Base-by-base conservation (phyloP, 2,888 invertebrate genomes). In the Heteromyza rotundicornis region DNA sequence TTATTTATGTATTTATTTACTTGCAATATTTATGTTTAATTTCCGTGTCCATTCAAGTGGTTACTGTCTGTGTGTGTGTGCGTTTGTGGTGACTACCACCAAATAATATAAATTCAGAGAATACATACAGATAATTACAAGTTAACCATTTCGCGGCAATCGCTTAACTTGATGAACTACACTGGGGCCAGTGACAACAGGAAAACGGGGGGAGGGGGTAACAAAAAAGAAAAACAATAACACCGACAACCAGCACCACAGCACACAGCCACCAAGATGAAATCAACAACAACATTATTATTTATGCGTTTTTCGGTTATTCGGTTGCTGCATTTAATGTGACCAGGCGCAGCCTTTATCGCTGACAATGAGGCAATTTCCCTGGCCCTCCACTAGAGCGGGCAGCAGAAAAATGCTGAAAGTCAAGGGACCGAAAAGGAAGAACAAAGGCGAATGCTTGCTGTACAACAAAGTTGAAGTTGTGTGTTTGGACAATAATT, bases 401-500 rank as follows among this genome's bases (percentile, higher is more conserved):
- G 12, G 12, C 5, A 40, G 40, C 3, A n/a, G 40, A n/a, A 7
- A 40, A 27, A 5, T 27, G 10, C 32, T 32, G 32, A 12, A 12
- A 32, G 12, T 32, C 7, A 32, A 12, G 32, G 32, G n/a, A 27
- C 27, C 27, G 10, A 27, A 27, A 27, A 40, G 14, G 40, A 40
- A 14, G 3, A 40, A 40, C 40, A 40, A 40, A 40, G 14, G 40
- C 40, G n/a, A n/a, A 10, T 40, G 40, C n/a, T 40, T 10, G 40
- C 10, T 40, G 14, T 40, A 27, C 27, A 10, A 5, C 27, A 8
- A 17, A 47, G 20, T 19, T 47, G 47, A 47, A 47, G 14, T 47
- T 17, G 20, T 47, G n/a, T n/a, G n/a, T n/a, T n/a, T 17, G 47
- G 50, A 59, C 63, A 56, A 67, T 66, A 67, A 70, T 70, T 70